These are phyloP conservation scores for Hystrix cristata DNA, from an alignment of 2,113 vertebrate species.

Conservation along the genomic window DNA sequence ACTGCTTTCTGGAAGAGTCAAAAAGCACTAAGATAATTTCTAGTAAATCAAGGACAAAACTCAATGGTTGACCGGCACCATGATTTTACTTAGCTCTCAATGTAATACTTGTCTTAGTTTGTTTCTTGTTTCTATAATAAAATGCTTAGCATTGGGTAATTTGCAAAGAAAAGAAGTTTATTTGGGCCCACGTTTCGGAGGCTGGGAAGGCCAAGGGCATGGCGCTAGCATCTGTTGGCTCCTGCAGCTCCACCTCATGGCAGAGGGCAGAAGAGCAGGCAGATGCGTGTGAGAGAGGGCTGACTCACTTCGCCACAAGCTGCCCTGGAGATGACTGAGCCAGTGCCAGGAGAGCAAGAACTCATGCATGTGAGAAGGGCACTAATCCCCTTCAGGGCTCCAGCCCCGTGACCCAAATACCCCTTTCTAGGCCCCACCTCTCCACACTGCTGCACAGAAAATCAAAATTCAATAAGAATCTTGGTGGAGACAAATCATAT, in stretches of 20 bases:
- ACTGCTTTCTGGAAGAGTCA: slow-evolving; percentile 6
- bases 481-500: background rate
- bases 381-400: background rate
- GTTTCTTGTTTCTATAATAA: background rate
- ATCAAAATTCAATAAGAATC: background rate
- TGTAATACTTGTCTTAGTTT: background rate
- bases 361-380: background rate
- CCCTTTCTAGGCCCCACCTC: too few species aligned
- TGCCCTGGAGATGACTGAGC: background rate
- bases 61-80: background rate
- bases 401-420: background rate
- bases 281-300: background rate
- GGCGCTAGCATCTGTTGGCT: background rate
- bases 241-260: background rate
- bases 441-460: background rate
- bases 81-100: background rate
- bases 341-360: background rate
- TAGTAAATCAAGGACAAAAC: background rate
- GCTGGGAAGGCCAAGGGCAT: background rate
- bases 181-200: background rate
- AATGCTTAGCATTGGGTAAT: background rate
- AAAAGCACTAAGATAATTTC: background rate
- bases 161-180: background rate
- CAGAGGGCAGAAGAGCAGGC: background rate
- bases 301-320: too few species aligned